These are phyloP conservation scores for Tricholauxania praeusta DNA, from an alignment of 2,888 invertebrate genomes.

Conservation along the genomic window DNA sequence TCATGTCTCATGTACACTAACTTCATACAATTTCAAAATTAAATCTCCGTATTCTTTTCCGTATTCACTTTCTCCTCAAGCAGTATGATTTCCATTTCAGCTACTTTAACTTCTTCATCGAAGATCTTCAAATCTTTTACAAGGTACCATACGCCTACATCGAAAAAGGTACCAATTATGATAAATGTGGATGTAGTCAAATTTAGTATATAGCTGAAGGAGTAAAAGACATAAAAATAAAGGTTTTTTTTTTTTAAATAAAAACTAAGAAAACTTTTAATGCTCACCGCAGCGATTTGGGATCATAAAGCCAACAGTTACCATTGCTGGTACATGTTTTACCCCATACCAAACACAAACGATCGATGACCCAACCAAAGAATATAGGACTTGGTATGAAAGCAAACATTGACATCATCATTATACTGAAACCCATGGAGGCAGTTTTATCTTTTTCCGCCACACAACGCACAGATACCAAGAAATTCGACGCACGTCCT, in stretches of 20 bases:
- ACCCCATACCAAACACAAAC: conserved; percentile 79
- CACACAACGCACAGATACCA: conserved; percentile 76
- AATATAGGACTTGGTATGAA: conserved; percentile 83
- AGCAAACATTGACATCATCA: conserved; percentile 77
- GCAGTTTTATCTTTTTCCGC: conserved; percentile 80
- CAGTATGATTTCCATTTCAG: conserved; percentile 9
- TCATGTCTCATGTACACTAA: not conserved
- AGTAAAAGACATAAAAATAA: too few species aligned
- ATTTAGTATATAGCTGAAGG: conserved; percentile 70
- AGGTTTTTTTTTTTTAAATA: too few species aligned
- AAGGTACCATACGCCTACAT: conserved; percentile 75
- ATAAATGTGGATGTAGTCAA: conserved; percentile 74
- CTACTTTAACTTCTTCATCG: conserved; percentile 69
- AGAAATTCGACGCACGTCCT: conserved; percentile 74
- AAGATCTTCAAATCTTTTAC: conserved; percentile 76
- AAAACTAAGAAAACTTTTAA: not conserved
- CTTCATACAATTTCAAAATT: conserved; percentile 34
- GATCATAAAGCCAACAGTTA: conserved; percentile 82
- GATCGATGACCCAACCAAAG: conserved; percentile 77
- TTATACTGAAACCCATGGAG: conserved; percentile 78
- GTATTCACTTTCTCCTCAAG: conserved; percentile 60
- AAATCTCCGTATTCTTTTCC: conserved; percentile 65
- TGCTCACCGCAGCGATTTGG: conserved; percentile 70
- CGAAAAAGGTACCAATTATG: conserved; percentile 73
- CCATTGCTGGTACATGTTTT: conserved; percentile 78